Base-by-base conservation (phyloP, 2,888 invertebrate genomes). In the Idaea dimidiata region DNA sequence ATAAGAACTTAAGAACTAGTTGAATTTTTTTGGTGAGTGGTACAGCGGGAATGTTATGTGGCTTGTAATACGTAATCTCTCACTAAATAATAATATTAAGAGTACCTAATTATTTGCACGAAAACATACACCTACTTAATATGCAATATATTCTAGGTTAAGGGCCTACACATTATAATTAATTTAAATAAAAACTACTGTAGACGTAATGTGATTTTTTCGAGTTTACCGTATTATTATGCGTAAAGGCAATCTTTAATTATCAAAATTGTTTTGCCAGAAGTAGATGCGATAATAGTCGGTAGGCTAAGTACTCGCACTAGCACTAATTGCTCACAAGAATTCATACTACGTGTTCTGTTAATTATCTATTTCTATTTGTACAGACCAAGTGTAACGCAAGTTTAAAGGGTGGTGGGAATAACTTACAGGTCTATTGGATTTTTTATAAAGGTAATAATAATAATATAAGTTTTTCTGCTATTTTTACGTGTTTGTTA, bases 341-440 rank as follows among this genome's bases (percentile, higher is more conserved):
- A 43, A 43, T 1, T 43, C 43, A 43, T 54, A 54, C 54, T 56
- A 56, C 56, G 18, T 56, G 18, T 7, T 56, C 18, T 56, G 17
- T 18, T 3, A 55, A 55, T 55, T 17, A 17, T 16, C 10, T 8
- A 55, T 56, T 56, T 56, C 56, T 56, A 59, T 74, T 70, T 73
- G 67, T 69, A 73, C 72, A 74, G 72, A 71, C 66, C 69, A 68
- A 72, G 66, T 72, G 74, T 89, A 84, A 80, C 78, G 78, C 91
- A 90, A 89, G 87, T 91, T 64, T 91, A 68, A 83, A 71, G 68
- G 91, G 89, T 91, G 91, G 82, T 89, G 91, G 90, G 82, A 76
- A 80, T 76, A 70, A 73, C 70, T 77, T 76, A 84, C 80, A 83
- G 77, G 76, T 77, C 74, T 69, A 75, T 76, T 73, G 73, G 69